phyloP scores from a whole-genome alignment of 2,888 invertebrate genomes.

The Ichneumoninae sp. region DNA sequence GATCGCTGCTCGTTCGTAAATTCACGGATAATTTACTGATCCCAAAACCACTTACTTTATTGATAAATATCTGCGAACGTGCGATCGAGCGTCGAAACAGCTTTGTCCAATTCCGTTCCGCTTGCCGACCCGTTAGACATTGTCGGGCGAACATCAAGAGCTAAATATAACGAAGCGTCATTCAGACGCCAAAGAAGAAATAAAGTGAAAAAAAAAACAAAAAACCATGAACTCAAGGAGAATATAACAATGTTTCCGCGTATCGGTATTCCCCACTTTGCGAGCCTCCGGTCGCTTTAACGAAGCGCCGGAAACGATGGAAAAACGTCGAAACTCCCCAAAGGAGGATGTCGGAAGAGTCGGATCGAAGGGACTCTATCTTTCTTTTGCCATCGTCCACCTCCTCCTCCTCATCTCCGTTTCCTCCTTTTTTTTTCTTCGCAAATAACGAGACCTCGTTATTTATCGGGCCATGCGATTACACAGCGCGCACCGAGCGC shows the following conservation, averaged over 20 bases:
- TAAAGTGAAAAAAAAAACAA: neutral
- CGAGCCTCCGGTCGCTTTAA: conserved; percentile 19
- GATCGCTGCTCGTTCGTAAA: conserved; percentile 3
- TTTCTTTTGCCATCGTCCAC: neutral
- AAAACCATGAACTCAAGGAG: neutral
- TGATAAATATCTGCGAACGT: neutral
- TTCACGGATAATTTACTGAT: conserved; percentile 1
- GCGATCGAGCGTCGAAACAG: neutral
- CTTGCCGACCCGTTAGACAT: conserved; percentile 1
- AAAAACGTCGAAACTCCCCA: conserved; percentile 23
- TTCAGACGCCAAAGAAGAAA: neutral
- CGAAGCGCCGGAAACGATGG: conserved; percentile 6
- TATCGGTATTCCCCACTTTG: neutral
- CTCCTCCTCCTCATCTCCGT: conserved; percentile 8
- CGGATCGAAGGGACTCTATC: conserved; percentile 19
- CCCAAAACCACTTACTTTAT: conserved; percentile 7
- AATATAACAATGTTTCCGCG: conserved; percentile 27
- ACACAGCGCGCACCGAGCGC: conserved; percentile 23
- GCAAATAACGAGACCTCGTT: conserved; percentile 67
- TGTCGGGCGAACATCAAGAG: neutral
- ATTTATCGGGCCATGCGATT: conserved; percentile 65
- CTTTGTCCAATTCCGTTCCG: conserved; percentile 5
- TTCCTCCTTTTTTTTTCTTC: conserved; percentile 29
- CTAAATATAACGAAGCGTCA: conserved; percentile 23
- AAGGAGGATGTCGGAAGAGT: conserved; percentile 16